phyloP scores from a whole-genome alignment of 2,113 vertebrate species.

The Empidonax traillii region DNA sequence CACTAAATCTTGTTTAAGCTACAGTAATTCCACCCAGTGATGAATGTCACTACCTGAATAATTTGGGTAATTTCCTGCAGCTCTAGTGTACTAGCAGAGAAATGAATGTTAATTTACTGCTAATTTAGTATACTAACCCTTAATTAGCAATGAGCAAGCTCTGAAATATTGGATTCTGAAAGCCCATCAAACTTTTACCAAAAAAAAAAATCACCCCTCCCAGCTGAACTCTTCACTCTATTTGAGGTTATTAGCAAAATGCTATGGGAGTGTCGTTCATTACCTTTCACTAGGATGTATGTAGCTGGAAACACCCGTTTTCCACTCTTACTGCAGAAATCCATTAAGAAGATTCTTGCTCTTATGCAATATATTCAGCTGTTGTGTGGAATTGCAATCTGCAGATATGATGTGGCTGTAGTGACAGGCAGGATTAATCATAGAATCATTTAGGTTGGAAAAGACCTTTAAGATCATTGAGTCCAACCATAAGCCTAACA shows the following conservation, averaged over 20 bases:
- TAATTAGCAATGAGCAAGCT: slow-evolving; percentile 68
- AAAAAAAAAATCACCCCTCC: background rate
- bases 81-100: slow-evolving; percentile 64
- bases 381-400: background rate
- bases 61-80: slow-evolving; percentile 74
- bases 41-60: slow-evolving; percentile 71
- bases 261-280: slow-evolving; percentile 48
- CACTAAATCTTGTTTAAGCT: slow-evolving; percentile 68
- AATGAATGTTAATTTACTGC: slow-evolving; percentile 74
- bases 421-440: slow-evolving; percentile 33
- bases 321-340: background rate
- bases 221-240: slow-evolving; percentile 51
- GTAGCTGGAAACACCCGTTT: slow-evolving; percentile 41
- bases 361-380: background rate
- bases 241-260: slow-evolving; percentile 58
- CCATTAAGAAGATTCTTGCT: slow-evolving; percentile 11
- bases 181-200: slow-evolving; percentile 62
- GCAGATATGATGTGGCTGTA: background rate
- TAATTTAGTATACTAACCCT: slow-evolving; percentile 73
- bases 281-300: slow-evolving; percentile 51
- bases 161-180: slow-evolving; percentile 66
- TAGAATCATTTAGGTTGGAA: background rate
- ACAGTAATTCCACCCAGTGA: slow-evolving; percentile 56
- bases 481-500: background rate
- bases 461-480: slow-evolving; percentile 17